Percentiles rank a stretch among this genome's conserved stretches.
Evolutionary conservation across 2,797 vertebrate species (phyloP).

Genomic region (Enteromius viviparus): DNA sequence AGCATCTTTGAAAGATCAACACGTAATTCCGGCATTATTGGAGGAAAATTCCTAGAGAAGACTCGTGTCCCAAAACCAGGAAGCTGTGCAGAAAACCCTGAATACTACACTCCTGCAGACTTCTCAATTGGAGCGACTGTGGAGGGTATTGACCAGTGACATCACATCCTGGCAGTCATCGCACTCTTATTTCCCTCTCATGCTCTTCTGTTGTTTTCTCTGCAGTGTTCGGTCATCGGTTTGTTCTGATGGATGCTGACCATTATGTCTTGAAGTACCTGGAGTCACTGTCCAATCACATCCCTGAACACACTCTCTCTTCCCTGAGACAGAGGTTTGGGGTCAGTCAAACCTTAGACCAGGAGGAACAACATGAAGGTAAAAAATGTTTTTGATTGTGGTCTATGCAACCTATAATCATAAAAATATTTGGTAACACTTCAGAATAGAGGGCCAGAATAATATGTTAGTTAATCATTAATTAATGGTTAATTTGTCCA

Average conservation of each 20-base stretch:
- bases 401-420: background rate
- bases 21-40: constrained; percentile 86
- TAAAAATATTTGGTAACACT: background rate
- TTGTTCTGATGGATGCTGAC: constrained; percentile 84
- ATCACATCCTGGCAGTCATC: background rate
- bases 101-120: constrained; percentile 86
- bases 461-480: too few relatives aligned
- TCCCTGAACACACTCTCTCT: constrained; percentile 78
- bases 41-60: constrained; percentile 86
- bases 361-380: constrained; percentile 37
- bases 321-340: constrained; percentile 74
- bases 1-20: constrained; percentile 86
- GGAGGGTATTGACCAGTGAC: constrained; percentile 77
- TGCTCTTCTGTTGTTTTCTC: background rate
- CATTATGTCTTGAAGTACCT: constrained; percentile 85
- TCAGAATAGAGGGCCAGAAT: too few relatives aligned
- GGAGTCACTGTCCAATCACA: constrained; percentile 76
- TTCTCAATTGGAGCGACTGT: constrained; percentile 85
- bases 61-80: constrained; percentile 83
- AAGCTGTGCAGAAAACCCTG: constrained; percentile 75
- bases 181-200: background rate
- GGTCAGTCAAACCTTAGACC: background rate
- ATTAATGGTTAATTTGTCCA: too few relatives aligned
- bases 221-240: constrained; percentile 88
- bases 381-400: background rate